A percentile compares a stretch with the other conserved stretches of the same genome.
Conservation (phyloP, 2,797 vertebrate species). For the Sebastes nivosus region DNA sequence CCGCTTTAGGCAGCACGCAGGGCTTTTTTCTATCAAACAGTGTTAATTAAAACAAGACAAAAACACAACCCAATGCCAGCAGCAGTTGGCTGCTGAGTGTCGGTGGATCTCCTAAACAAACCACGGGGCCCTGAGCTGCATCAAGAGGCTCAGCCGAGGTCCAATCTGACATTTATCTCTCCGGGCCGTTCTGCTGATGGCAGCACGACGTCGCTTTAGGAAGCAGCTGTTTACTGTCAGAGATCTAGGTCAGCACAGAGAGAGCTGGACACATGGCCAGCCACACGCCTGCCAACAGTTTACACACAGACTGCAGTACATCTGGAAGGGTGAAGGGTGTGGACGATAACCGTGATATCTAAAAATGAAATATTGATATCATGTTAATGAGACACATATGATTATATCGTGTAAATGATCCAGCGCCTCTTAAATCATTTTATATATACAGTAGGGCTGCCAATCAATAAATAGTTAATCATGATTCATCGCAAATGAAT, state of each 20-base stretch:
- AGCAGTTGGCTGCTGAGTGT: slow-evolving; percentile 60
- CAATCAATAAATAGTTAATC: too few relatives aligned
- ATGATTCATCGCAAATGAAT: too few relatives aligned
- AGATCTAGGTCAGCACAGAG: slow-evolving; percentile 88
- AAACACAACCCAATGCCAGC: not conserved
- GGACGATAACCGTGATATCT: too few relatives aligned
- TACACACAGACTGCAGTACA: not conserved
- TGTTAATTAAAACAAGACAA: slow-evolving; percentile 24
- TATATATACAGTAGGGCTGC: too few relatives aligned
- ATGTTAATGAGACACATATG: too few relatives aligned
- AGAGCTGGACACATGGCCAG: slow-evolving; percentile 28
- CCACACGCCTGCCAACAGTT: slow-evolving; percentile 26
- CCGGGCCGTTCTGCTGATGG: slow-evolving; percentile 83
- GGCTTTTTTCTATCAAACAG: not conserved
- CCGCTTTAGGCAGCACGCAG: not conserved
- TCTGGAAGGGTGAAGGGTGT: not conserved
- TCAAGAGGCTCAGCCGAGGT: slow-evolving; percentile 80
- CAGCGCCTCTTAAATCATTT: too few relatives aligned
- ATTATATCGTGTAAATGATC: too few relatives aligned
- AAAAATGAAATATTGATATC: too few relatives aligned
- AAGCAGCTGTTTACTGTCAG: slow-evolving; percentile 88
- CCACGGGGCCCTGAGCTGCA: slow-evolving; percentile 71
- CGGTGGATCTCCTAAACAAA: slow-evolving; percentile 77
- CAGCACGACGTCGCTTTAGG: slow-evolving; percentile 77
- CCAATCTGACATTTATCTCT: slow-evolving; percentile 89